Evolutionary conservation across 2,113 vertebrate species (phyloP).

Genomic region (Urocolius indicus): DNA sequence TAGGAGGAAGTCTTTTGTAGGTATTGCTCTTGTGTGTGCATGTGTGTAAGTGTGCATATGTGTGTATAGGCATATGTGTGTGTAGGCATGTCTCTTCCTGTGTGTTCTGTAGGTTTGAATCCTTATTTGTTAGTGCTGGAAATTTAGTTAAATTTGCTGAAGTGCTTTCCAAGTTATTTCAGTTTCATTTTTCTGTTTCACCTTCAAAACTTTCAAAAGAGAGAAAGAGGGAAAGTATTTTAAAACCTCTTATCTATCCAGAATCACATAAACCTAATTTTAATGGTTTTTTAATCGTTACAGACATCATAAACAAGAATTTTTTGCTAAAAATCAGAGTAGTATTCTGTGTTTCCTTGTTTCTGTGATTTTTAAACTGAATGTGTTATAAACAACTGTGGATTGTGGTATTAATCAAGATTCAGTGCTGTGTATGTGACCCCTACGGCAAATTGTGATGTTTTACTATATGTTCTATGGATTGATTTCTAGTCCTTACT

Average conservation of each 20-base stretch:
- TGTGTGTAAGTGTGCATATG: background rate
- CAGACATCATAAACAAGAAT: conserved; percentile 24
- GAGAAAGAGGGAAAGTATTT: background rate
- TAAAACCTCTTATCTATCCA: background rate
- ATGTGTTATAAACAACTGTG: conserved; percentile 40
- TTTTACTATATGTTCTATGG: background rate
- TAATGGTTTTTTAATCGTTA: conserved; percentile 28
- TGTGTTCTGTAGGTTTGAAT: conserved; percentile 28
- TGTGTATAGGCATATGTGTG: background rate
- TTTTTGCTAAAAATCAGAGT: conserved; percentile 44
- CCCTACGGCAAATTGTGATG: conserved; percentile 2
- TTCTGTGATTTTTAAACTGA: conserved; percentile 37
- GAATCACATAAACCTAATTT: conserved; percentile 21
- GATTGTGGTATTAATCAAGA: conserved; percentile 44
- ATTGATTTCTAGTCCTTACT: conserved; percentile 7
- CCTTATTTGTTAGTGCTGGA: conserved; percentile 24
- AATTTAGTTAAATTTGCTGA: conserved; percentile 14
- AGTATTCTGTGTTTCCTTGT: conserved; percentile 20
- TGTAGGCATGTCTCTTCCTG: background rate
- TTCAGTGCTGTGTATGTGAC: conserved; percentile 31
- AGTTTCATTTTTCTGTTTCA: conserved; percentile 28
- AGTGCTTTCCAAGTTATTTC: conserved; percentile 29
- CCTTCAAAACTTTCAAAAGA: conserved; percentile 39
- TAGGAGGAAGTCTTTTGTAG: conserved; percentile 84
- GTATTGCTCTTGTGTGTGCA: conserved; percentile 1